Evolutionary conservation across 2,113 vertebrate genomes (phyloP), one percentile per base, ranked within the genome.

Genomic region (Orcinus orca): DNA sequence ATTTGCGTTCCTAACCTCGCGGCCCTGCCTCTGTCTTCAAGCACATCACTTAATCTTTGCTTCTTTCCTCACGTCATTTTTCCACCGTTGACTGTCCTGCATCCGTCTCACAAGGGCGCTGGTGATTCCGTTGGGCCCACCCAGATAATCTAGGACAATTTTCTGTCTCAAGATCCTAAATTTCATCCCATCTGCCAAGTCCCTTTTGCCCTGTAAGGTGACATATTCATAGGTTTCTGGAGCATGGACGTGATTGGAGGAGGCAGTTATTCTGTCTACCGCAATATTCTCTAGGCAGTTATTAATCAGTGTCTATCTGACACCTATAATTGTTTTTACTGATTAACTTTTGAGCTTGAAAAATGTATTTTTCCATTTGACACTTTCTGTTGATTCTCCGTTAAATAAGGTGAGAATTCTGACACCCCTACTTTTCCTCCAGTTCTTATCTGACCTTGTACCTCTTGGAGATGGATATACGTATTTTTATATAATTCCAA

Each of bases 1-100:
- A 0, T 1, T 29, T 5, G n/a, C 33, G 1, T 36, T 29, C 3
- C 60, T 23, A 5, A 29, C 44, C 23, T 20, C 9, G 1, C 6
- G 36, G 31, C 8, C 23, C 21, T 11, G 29, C 62, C 47, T 84
- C 58, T 18, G 6, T 44, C 29, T 18, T 55, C 47, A 21, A 55
- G 15, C 10, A 8, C 44, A 4, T n/a, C 20, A 21, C 65, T 20
- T 7, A 10, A 23, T 8, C 17, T 25, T 7, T 29, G 29, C 67
- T 83, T 44, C 50, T 53, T 47, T 25, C 8, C 18, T 38, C 6
- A 13, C n/a, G 0, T 82, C 65, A 12, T 11, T n/a, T 90, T 15
- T n/a, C 26, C 21, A n/a, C 58, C 36, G 8, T 23, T 70, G 33
- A 6, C 25, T 17, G 6, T 36, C 36, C 47, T 25, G 31, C 10